A percentile compares a stretch with the other conserved stretches of the same genome.
Evolutionary conservation across 2,888 invertebrate genomes (phyloP).

Genomic region (Sinodicranocentrus sp.): DNA sequence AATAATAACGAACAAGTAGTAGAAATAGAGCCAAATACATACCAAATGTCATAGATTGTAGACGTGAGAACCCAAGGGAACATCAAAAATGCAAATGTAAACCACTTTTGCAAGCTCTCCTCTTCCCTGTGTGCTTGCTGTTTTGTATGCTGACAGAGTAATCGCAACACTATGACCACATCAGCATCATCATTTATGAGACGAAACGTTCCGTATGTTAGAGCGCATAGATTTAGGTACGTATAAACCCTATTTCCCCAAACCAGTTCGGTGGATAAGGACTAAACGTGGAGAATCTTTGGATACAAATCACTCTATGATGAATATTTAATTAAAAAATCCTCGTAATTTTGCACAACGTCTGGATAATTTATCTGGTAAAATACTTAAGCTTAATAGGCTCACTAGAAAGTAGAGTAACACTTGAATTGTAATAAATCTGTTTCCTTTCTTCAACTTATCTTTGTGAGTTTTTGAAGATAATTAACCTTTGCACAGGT

Average conservation of each 20-base stretch:
- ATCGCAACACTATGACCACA: slow-evolving; percentile 8
- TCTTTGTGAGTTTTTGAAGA: no score
- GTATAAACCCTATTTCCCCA: background rate
- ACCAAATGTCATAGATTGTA: slow-evolving; percentile 27
- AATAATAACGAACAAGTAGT: background rate
- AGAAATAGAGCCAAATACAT: background rate
- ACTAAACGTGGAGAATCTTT: background rate
- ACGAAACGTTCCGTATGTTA: background rate
- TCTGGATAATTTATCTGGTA: background rate
- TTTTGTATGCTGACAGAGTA: slow-evolving; percentile 3
- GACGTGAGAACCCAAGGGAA: slow-evolving; percentile 54
- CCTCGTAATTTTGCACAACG: background rate
- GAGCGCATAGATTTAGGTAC: no score
- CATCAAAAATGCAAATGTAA: slow-evolving; percentile 59
- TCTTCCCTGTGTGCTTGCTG: background rate
- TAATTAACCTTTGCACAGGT: no score
- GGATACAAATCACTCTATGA: background rate
- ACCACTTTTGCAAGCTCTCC: slow-evolving; percentile 36
- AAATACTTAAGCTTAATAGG: no score
- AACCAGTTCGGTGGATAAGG: background rate
- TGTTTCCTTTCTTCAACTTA: no score
- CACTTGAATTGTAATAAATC: no score
- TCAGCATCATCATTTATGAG: slow-evolving; percentile 16
- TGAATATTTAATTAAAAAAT: slow-evolving; percentile 10
- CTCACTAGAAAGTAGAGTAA: no score